A percentile compares a stretch with the other conserved stretches of the same genome.
Evolutionary conservation across 2,888 invertebrate species (phyloP).

Genomic region (Apamea anceps): DNA sequence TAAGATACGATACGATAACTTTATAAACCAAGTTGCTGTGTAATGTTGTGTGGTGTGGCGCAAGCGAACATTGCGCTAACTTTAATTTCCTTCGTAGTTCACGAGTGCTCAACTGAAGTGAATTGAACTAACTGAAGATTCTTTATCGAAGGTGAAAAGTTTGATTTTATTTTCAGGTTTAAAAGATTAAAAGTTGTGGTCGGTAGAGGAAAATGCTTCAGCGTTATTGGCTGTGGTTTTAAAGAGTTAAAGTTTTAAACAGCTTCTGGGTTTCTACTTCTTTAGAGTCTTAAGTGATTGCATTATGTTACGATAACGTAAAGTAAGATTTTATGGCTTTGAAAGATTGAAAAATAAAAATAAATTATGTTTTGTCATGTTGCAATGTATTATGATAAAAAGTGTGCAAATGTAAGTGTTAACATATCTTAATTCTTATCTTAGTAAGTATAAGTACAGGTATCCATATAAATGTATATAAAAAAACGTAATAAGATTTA

Average conservation of each 20-base stretch:
- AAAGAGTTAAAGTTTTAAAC: conserved; percentile 1
- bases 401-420: not conserved
- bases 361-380: not conserved
- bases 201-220: not conserved
- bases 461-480: too few species aligned
- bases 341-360: too few species aligned
- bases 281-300: not conserved
- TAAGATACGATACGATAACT: too few species aligned
- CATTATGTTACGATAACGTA: not conserved
- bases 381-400: not conserved
- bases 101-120: conserved; percentile 11
- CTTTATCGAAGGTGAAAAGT: conserved; percentile 26
- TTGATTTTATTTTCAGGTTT: conserved; percentile 37
- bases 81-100: conserved; percentile 24
- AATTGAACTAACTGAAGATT: conserved; percentile 24
- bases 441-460: too few species aligned
- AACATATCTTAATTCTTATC: too few species aligned
- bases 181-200: conserved; percentile 25
- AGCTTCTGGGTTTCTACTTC: not conserved
- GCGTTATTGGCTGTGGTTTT: conserved; percentile 27
- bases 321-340: not conserved
- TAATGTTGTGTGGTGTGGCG: not conserved
- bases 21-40: not conserved
- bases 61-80: not conserved
- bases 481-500: too few species aligned